Conservation (phyloP, 2,113 vertebrate genomes). For the Cololabis saira region DNA sequence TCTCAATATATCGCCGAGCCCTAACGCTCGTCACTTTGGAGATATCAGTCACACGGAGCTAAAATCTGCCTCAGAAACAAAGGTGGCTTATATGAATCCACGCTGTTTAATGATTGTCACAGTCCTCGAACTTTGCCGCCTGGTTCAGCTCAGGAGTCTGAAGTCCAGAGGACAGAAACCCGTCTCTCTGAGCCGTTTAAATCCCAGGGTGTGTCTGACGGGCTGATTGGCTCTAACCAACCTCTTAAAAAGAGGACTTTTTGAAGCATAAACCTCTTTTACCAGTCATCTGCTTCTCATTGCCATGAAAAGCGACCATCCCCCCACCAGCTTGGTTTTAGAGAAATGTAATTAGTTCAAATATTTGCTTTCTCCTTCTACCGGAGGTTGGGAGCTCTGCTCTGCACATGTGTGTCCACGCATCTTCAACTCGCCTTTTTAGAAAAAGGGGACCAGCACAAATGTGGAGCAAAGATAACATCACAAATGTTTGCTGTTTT, state of each 20-base stretch:
- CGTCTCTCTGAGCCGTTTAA: not conserved
- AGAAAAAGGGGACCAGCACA: too few species aligned
- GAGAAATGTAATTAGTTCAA: conserved; percentile 42
- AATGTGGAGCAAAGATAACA: too few species aligned
- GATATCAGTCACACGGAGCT: not conserved
- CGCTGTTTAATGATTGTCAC: conserved; percentile 66
- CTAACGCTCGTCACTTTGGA: too few species aligned
- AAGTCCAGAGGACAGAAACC: conserved; percentile 53
- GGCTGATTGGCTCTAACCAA: conserved; percentile 11
- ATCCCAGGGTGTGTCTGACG: conserved; percentile 50
- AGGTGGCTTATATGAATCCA: conserved; percentile 7
- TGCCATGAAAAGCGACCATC: conserved; percentile 22
- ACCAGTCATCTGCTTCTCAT: conserved; percentile 65
- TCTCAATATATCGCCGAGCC: too few species aligned
- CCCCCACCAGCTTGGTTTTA: conserved; percentile 26
- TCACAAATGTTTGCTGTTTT: too few species aligned
- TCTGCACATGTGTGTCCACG: conserved; percentile 10
- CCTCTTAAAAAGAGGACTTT: conserved; percentile 28
- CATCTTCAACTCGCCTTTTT: not conserved
- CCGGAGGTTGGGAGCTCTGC: conserved; percentile 27
- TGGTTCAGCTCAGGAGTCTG: conserved; percentile 22
- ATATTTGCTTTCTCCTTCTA: conserved; percentile 43
- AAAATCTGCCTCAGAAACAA: not conserved
- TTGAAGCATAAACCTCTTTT: conserved; percentile 27
- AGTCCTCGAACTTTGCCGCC: conserved; percentile 27